Evolutionary conservation across 37 sponge, comb jelly and placozoan genomes (phyloP).

Genomic region (Chondrosia reniformis): DNA sequence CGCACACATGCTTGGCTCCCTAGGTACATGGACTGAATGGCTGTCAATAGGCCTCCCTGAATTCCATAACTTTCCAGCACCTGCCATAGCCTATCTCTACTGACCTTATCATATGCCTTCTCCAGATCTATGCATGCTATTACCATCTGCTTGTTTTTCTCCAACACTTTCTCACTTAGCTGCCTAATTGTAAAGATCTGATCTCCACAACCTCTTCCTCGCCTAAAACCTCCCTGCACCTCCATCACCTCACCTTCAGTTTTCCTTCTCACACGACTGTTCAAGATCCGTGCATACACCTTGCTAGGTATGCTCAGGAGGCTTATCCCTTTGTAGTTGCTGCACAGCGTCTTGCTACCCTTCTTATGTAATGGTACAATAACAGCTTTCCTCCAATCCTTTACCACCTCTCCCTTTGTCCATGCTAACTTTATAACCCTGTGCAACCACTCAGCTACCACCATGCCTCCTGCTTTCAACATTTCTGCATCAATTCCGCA

Average conservation of each 20-base stretch:
- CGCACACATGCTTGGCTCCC: background rate
- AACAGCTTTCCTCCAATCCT: background rate
- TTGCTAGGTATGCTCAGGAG: constrained; percentile 24
- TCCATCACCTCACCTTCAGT: constrained; percentile 11
- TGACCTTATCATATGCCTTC: constrained; percentile 5
- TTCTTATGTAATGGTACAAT: constrained; percentile 19
- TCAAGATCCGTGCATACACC: constrained; percentile 19
- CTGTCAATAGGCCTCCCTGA: background rate
- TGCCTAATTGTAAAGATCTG: constrained; percentile 19
- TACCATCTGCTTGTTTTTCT: background rate
- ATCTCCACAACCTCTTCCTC: constrained; percentile 14
- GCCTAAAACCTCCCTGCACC: constrained; percentile 28
- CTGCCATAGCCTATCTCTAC: background rate
- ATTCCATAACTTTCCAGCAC: constrained; percentile 5
- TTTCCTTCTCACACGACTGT: background rate
- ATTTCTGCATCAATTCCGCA: too few relatives aligned
- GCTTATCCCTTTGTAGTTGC: constrained; percentile 2
- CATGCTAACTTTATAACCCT: too few relatives aligned
- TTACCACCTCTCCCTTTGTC: background rate
- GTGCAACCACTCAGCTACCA: too few relatives aligned
- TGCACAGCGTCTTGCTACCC: constrained; percentile 6
- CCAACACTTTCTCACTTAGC: constrained; percentile 8
- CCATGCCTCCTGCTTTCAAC: too few relatives aligned
- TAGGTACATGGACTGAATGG: constrained; percentile 1
- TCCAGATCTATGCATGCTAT: constrained; percentile 1